Evolutionary conservation across 2,888 invertebrate species (phyloP).

Genomic region (Alloplasta piceator): DNA sequence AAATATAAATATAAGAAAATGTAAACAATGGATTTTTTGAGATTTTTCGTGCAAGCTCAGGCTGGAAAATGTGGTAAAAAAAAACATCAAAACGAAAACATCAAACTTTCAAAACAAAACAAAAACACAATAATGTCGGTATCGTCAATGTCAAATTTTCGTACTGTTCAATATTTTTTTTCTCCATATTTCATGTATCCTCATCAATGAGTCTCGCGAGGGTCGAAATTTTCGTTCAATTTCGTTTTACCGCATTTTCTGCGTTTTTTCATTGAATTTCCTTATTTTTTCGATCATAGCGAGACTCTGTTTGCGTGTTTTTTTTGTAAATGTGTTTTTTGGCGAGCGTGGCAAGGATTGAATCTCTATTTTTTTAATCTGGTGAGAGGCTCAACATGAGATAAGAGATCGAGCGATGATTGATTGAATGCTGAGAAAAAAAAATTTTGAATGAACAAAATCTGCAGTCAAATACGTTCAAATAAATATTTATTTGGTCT

Average conservation of each 20-base stretch:
- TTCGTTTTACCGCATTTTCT: not conserved
- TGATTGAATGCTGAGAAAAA: no score
- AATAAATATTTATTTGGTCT: no score
- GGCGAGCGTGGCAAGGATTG: no score
- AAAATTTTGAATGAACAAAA: no score
- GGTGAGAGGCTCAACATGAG: no score
- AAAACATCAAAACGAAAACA: slow-evolving; percentile 15
- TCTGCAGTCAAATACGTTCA: no score
- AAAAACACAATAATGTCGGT: slow-evolving; percentile 27
- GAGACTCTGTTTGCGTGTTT: not conserved
- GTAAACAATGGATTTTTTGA: slow-evolving; percentile 40
- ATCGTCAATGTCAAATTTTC: slow-evolving; percentile 14
- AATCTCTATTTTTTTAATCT: no score
- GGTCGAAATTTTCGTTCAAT: not conserved
- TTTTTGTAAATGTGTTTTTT: no score
- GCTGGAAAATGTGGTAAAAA: slow-evolving; percentile 17
- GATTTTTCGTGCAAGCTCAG: slow-evolving; percentile 32
- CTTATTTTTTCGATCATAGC: not conserved
- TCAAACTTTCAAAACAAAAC: slow-evolving; percentile 35
- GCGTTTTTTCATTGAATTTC: not conserved
- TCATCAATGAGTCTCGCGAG: slow-evolving; percentile 8
- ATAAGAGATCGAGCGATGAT: no score
- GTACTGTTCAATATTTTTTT: slow-evolving; percentile 25
- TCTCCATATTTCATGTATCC: slow-evolving; percentile 4
- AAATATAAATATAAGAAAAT: slow-evolving; percentile 18